Conservation (phyloP, 1,140 invertebrate genomes). For the Teleogryllus occipitalis region DNA sequence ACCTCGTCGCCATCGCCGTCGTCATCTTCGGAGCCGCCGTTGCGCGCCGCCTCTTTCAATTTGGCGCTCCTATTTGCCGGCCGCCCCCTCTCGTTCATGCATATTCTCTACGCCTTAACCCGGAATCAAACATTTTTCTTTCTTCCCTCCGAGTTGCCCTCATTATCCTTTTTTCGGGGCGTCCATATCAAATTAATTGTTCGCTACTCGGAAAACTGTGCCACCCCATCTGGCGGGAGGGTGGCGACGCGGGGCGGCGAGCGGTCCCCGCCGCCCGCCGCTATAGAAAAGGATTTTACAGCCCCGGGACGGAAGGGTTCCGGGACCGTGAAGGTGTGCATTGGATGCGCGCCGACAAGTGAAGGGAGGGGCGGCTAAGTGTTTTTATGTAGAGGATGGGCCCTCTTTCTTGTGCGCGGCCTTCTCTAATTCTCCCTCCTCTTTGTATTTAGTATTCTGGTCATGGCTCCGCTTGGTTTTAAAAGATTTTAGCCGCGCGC, state of each 20-base stretch:
- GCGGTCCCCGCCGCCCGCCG: too few relatives aligned
- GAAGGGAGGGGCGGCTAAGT: background rate
- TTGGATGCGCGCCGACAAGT: background rate
- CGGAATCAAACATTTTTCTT: constrained; percentile 1
- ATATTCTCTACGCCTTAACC: background rate
- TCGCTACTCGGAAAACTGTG: background rate
- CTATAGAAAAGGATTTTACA: constrained; percentile 6
- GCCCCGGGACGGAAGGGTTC: background rate
- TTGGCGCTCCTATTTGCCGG: background rate
- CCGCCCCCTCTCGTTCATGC: background rate
- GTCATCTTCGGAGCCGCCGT: background rate
- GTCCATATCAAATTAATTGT: constrained; percentile 13
- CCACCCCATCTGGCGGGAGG: background rate
- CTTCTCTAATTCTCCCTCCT: constrained; percentile 2
- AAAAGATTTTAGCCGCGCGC: constrained; percentile 12
- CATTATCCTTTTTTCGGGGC: constrained; percentile 3
- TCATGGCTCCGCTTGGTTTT: constrained; percentile 16
- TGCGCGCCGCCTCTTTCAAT: background rate
- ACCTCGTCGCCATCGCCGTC: background rate
- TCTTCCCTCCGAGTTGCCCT: background rate
- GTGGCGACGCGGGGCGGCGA: too few relatives aligned
- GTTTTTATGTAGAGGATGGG: constrained; percentile 2
- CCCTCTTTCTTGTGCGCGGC: background rate
- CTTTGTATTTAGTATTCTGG: constrained; percentile 16
- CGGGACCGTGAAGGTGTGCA: constrained; percentile 10